Conservation (phyloP, 2,888 invertebrate species). For the Monochamus alternatus region DNA sequence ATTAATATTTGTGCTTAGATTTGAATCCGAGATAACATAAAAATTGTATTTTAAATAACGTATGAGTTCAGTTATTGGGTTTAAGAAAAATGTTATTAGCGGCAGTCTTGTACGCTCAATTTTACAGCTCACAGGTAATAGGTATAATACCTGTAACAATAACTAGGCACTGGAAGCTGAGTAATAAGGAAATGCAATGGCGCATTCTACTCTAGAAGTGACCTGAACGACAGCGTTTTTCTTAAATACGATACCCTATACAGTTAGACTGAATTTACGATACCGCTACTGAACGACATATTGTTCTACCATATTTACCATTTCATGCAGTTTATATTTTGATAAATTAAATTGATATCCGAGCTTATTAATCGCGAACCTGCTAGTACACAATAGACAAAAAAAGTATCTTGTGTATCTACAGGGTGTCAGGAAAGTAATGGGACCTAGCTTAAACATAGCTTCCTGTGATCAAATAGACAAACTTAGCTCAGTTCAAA, state of each 20-base stretch:
- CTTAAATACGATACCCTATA: constrained; percentile 51
- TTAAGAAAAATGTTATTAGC: no score
- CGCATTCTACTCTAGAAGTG: constrained; percentile 42
- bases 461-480: no score
- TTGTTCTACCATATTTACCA: constrained; percentile 38
- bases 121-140: background rate
- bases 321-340: background rate
- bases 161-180: constrained; percentile 30
- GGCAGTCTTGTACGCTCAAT: background rate
- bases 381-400: background rate
- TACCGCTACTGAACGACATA: constrained; percentile 51
- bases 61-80: no score
- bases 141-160: constrained; percentile 30
- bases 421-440: no score
- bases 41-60: no score
- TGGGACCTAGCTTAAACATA: no score
- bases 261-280: constrained; percentile 51
- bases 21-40: no score
- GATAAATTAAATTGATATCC: background rate
- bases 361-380: background rate
- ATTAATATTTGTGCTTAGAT: no score
- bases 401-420: no score
- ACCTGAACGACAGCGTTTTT: constrained; percentile 46
- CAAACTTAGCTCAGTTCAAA: no score
- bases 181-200: constrained; percentile 48